Conservation (phyloP, 53 echinoderm and acorn worm genomes). For the Astropecten irregularis region DNA sequence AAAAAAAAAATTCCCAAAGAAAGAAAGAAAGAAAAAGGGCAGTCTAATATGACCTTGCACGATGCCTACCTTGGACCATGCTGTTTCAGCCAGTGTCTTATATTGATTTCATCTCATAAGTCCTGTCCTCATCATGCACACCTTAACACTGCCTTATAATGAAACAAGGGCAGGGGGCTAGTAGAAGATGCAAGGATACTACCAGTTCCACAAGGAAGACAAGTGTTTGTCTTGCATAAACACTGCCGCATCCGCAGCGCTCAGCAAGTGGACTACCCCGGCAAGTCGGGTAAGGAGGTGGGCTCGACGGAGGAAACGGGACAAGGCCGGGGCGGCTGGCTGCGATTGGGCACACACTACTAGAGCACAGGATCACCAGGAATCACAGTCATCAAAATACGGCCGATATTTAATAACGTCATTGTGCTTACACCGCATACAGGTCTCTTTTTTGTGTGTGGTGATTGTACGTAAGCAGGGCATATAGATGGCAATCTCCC, state of each 20-base stretch:
- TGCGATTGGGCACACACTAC: background rate
- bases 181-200: constrained; percentile 7
- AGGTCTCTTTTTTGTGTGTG: no score
- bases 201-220: background rate
- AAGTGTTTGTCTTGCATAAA: constrained; percentile 37
- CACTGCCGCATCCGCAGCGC: background rate
- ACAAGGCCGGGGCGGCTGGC: background rate
- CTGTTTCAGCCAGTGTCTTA: constrained; percentile 13
- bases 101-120: constrained; percentile 46
- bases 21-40: background rate
- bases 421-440: background rate
- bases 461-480: no score
- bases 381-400: constrained; percentile 35
- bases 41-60: constrained; percentile 1
- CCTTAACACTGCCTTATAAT: background rate
- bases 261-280: constrained; percentile 12
- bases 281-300: background rate
- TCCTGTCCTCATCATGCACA: background rate
- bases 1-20: background rate
- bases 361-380: constrained; percentile 13
- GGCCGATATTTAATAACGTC: constrained; percentile 21
- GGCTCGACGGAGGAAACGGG: no score
- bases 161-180: background rate
- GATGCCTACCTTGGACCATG: constrained; percentile 40
- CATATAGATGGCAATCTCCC: background rate